Conservation (phyloP, 2,797 vertebrate species). For the Anomalospiza imberbis region DNA sequence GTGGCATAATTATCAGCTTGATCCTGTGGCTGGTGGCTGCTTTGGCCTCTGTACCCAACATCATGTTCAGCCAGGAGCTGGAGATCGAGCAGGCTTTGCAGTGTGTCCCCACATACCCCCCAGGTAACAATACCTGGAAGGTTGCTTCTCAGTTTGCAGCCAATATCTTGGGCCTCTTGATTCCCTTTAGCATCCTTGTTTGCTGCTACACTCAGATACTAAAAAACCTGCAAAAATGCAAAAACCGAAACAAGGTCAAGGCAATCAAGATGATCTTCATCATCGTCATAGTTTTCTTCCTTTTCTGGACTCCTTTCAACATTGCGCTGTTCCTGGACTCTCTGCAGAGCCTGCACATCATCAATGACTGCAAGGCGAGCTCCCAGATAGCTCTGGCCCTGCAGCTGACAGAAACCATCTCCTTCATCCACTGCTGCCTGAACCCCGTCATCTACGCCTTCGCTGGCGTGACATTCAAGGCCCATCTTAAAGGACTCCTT, state of each 20-base stretch:
- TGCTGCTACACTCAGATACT: constrained; percentile 72
- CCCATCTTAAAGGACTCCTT: constrained; percentile 28
- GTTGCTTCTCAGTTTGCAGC: constrained; percentile 57
- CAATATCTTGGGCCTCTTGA: constrained; percentile 72
- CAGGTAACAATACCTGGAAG: constrained; percentile 56
- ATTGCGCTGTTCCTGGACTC: constrained; percentile 60
- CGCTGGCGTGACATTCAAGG: constrained; percentile 67
- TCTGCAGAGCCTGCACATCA: constrained; percentile 58
- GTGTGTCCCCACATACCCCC: constrained; percentile 52
- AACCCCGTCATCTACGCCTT: constrained; percentile 76
- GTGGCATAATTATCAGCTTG: constrained; percentile 59
- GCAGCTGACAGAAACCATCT: constrained; percentile 69
- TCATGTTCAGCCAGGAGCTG: constrained; percentile 66
- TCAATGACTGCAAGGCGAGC: constrained; percentile 45
- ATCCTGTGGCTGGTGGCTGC: constrained; percentile 77
- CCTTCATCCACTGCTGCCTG: constrained; percentile 75
- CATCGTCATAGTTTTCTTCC: constrained; percentile 58
- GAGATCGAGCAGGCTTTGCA: neutral
- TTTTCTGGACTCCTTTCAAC: constrained; percentile 78
- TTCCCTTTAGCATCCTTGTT: constrained; percentile 65
- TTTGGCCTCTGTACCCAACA: constrained; percentile 70
- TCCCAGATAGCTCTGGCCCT: constrained; percentile 61
- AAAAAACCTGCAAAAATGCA: constrained; percentile 63
- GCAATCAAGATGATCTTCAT: constrained; percentile 73
- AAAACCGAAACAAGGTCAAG: constrained; percentile 66